phyloP scores from a whole-genome alignment of 2,113 vertebrate species.

The Ailurus styani region DNA sequence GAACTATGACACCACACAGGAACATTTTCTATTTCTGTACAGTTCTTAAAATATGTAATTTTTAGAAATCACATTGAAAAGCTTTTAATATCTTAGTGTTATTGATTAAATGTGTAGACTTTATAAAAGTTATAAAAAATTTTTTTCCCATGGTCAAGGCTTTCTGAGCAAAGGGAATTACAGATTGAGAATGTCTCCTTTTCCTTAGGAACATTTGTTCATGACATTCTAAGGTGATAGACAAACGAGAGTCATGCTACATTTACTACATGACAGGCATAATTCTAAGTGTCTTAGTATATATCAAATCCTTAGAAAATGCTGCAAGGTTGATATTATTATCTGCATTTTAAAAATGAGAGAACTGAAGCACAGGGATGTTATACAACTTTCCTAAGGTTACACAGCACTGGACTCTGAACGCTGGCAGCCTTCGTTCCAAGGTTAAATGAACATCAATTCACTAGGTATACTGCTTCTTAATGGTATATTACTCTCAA shows the following conservation, averaged over 20 bases:
- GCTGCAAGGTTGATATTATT: not conserved
- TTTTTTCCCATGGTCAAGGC: not conserved
- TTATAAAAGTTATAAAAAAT: not conserved
- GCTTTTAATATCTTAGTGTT: not conserved
- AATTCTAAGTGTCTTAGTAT: not conserved
- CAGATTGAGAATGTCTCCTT: not conserved
- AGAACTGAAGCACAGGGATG: not conserved
- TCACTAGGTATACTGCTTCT: not conserved
- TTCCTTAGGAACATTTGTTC: not conserved
- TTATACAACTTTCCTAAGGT: not conserved
- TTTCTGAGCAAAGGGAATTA: not conserved
- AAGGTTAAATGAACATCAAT: not conserved
- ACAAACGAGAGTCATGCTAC: not conserved
- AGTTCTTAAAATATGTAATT: not conserved
- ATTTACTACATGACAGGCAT: not conserved
- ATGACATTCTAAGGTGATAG: not conserved
- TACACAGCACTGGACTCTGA: not conserved
- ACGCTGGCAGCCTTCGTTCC: not conserved
- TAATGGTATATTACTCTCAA: not conserved
- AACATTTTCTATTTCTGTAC: not conserved
- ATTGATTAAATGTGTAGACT: not conserved
- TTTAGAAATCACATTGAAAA: not conserved
- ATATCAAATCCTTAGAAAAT: not conserved
- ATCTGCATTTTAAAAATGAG: not conserved
- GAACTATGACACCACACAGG: not conserved